Evolutionary conservation across 2,888 invertebrate genomes (phyloP).

Genomic region (Lucinisca nassula): DNA sequence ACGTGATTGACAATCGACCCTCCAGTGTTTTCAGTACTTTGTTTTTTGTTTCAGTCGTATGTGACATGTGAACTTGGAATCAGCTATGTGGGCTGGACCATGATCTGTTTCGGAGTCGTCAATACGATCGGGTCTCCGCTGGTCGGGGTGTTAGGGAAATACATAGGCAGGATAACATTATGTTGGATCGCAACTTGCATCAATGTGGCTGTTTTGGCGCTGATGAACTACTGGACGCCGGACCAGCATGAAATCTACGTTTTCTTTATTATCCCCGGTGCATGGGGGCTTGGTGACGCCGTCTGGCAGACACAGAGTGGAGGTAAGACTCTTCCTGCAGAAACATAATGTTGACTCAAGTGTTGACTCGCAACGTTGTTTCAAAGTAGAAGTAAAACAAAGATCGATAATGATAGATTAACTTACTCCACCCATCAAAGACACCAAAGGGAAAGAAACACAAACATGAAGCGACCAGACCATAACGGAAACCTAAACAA

Average conservation of each 20-base stretch:
- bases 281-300: slow-evolving; percentile 77
- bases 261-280: slow-evolving; percentile 75
- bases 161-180: slow-evolving; percentile 67
- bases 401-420: too few species aligned
- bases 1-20: too few species aligned
- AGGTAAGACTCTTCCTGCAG: too few species aligned
- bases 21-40: too few species aligned
- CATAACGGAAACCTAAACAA: too few species aligned
- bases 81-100: slow-evolving; percentile 82
- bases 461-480: too few species aligned
- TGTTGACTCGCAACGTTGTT: too few species aligned
- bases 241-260: slow-evolving; percentile 57
- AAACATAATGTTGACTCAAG: too few species aligned
- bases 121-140: slow-evolving; percentile 78
- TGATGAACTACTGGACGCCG: slow-evolving; percentile 70
- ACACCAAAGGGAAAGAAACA: too few species aligned
- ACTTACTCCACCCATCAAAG: too few species aligned
- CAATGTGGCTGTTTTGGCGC: slow-evolving; percentile 67
- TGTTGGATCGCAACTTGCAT: slow-evolving; percentile 70
- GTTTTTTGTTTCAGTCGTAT: slow-evolving; percentile 77
- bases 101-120: slow-evolving; percentile 82
- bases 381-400: too few species aligned
- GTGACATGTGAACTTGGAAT: slow-evolving; percentile 83
- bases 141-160: slow-evolving; percentile 74
- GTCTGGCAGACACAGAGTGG: slow-evolving; percentile 78